Conservation (phyloP, 2,888 invertebrate species). For the Apocheima hispidaria region DNA sequence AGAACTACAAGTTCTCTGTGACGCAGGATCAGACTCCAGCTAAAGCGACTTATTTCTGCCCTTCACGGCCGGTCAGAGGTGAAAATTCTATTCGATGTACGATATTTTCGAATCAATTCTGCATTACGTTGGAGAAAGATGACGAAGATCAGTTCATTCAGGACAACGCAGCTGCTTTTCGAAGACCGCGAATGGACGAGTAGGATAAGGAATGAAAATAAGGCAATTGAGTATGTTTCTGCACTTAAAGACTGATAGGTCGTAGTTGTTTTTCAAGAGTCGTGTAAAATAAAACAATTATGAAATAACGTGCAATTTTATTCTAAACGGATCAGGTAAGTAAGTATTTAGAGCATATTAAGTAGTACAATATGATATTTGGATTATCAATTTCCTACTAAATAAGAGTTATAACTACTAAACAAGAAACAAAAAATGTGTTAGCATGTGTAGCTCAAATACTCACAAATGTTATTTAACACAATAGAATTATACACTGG, state of each 20-base stretch:
- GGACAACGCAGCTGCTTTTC: constrained; percentile 59
- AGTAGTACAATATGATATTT: constrained; percentile 1
- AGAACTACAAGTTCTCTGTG: constrained; percentile 77
- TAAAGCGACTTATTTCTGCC: constrained; percentile 75
- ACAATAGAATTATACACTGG: constrained; percentile 2
- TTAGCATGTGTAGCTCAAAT: not conserved
- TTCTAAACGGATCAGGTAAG: not conserved
- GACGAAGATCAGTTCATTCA: constrained; percentile 70
- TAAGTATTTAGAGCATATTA: too few relatives aligned
- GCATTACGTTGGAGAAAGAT: constrained; percentile 72
- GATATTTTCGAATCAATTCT: constrained; percentile 78
- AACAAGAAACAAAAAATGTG: not conserved
- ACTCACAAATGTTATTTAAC: constrained; percentile 7
- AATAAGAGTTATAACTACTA: not conserved
- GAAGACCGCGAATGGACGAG: constrained; percentile 61
- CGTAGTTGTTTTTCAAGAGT: not conserved
- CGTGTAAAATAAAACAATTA: constrained; percentile 17
- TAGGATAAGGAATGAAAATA: not conserved
- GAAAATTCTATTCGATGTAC: constrained; percentile 69
- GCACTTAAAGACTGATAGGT: constrained; percentile 35
- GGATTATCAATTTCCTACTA: not conserved
- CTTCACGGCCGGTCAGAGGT: constrained; percentile 66
- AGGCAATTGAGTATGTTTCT: not conserved
- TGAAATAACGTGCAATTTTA: not conserved
- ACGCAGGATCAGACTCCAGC: constrained; percentile 66